Conservation (phyloP, 2,113 vertebrate species). For the Pungitius pungitius region DNA sequence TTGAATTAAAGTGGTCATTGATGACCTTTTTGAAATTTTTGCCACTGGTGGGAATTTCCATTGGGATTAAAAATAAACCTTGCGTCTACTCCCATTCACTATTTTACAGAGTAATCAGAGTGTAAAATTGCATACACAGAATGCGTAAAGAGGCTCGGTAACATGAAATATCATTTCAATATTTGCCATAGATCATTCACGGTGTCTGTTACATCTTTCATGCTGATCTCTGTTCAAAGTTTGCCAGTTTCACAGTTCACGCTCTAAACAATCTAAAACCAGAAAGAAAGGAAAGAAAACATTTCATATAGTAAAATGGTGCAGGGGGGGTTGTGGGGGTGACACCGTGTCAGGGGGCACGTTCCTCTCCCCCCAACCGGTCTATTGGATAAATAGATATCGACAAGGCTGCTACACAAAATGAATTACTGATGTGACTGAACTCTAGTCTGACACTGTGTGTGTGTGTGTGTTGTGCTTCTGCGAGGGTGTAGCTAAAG, state of each 20-base stretch:
- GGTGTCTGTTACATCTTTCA: constrained; percentile 15
- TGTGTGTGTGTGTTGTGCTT: constrained; percentile 16
- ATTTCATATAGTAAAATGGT: too few species aligned
- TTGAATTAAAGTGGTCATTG: background rate
- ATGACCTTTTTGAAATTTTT: background rate
- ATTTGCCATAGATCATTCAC: constrained; percentile 7
- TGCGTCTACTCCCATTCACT: background rate
- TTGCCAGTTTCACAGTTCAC: constrained; percentile 3
- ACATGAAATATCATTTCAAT: constrained; percentile 6
- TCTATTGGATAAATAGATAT: constrained; percentile 71
- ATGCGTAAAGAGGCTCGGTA: constrained; percentile 5
- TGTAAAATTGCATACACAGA: background rate
- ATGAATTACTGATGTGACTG: constrained; percentile 71
- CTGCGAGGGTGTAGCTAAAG: constrained; percentile 1
- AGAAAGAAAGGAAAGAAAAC: background rate
- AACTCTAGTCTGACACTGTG: constrained; percentile 58
- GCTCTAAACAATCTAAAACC: background rate
- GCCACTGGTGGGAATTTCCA: background rate
- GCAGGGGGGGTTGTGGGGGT: background rate
- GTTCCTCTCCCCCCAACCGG: constrained; percentile 33
- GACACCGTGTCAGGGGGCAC: constrained; percentile 31
- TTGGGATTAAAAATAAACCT: background rate
- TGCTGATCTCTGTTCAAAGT: constrained; percentile 12
- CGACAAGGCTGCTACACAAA: constrained; percentile 61
- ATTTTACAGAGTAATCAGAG: background rate